Evolutionary conservation across 2,797 vertebrate species (phyloP).

Genomic region (Liparis tanakae): DNA sequence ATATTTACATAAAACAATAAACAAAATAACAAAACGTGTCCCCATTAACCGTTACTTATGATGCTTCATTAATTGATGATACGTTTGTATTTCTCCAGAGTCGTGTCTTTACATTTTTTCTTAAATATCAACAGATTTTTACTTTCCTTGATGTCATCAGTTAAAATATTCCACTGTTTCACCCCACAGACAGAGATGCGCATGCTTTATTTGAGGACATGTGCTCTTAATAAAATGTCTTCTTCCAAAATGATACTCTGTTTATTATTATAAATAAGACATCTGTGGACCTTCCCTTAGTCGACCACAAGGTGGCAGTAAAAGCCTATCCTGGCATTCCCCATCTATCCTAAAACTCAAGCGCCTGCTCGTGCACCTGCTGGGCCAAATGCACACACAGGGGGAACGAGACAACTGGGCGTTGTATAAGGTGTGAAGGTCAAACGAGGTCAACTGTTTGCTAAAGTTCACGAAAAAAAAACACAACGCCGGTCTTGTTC

Average conservation of each 20-base stretch:
- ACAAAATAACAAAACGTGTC: too few relatives aligned
- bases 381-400: conserved; percentile 28
- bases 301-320: conserved; percentile 64
- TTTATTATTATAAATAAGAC: background rate
- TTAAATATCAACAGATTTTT: too few relatives aligned
- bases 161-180: too few relatives aligned
- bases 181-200: too few relatives aligned
- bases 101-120: too few relatives aligned
- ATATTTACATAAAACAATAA: too few relatives aligned
- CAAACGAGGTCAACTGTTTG: conserved; percentile 46
- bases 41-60: too few relatives aligned
- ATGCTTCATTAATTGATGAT: too few relatives aligned
- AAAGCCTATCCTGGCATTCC: conserved; percentile 14
- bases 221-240: background rate
- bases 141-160: too few relatives aligned
- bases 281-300: background rate
- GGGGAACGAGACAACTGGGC: conserved; percentile 19
- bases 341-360: conserved; percentile 7
- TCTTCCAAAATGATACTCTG: background rate
- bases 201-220: too few relatives aligned
- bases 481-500: background rate
- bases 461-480: background rate
- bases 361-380: conserved; percentile 40
- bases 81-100: too few relatives aligned
- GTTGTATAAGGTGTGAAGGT: conserved; percentile 49